Conservation (phyloP, 2,797 vertebrate species). For the Hippocampus kuda region DNA sequence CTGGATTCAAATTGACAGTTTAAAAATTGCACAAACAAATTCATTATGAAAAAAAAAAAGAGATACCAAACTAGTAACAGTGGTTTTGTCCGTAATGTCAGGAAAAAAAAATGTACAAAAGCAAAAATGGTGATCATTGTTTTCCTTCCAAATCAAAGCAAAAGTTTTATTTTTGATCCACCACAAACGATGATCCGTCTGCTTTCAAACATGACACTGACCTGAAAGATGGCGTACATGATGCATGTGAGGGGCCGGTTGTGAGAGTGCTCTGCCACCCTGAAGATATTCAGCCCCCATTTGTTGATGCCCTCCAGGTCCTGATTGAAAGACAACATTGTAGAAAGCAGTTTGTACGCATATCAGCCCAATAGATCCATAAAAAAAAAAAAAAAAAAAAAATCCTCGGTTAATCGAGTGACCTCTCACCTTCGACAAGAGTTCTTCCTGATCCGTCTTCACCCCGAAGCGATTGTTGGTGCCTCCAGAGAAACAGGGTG, state of each 20-base stretch:
- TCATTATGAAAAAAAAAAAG: no score
- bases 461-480: constrained; percentile 85
- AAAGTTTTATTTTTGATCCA: no score
- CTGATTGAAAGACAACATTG: constrained; percentile 49
- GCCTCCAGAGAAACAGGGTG: constrained; percentile 78
- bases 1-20: no score
- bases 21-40: no score
- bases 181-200: no score
- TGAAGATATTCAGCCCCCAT: constrained; percentile 97
- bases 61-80: no score
- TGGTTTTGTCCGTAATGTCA: not conserved
- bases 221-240: constrained; percentile 98
- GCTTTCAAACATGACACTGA: constrained; percentile 45
- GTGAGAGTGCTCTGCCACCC: constrained; percentile 85
- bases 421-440: constrained; percentile 78
- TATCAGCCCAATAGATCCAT: not conserved
- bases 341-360: constrained; percentile 1
- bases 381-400: no score
- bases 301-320: constrained; percentile 93
- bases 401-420: no score
- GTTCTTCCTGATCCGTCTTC: constrained; percentile 90
- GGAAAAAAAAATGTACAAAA: not conserved
- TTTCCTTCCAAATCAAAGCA: no score
- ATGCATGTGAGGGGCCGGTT: constrained; percentile 89
- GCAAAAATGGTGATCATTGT: no score